phyloP scores from a whole-genome alignment of 2,797 vertebrate species.

The Poecilia wingei region DNA sequence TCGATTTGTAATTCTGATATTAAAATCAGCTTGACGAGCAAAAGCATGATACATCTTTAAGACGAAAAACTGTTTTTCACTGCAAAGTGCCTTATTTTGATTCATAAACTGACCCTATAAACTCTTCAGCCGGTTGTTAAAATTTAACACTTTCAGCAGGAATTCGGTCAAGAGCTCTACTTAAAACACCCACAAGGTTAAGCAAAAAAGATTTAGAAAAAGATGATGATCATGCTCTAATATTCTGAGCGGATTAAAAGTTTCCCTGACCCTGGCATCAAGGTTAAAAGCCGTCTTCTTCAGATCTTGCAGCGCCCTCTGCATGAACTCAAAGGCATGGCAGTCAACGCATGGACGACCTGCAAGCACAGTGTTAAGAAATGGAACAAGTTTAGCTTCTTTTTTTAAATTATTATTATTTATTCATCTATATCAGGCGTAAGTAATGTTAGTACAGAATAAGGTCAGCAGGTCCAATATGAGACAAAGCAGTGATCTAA shows the following conservation, averaged over 20 bases:
- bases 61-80: neutral
- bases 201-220: neutral
- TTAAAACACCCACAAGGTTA: neutral
- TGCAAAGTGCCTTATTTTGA: neutral
- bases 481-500: neutral
- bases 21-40: neutral
- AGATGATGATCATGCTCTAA: neutral
- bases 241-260: neutral
- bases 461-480: neutral
- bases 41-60: neutral
- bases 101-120: neutral
- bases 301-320: slow-evolving; percentile 94
- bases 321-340: slow-evolving; percentile 97
- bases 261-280: slow-evolving; percentile 85
- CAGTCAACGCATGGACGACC: slow-evolving; percentile 96
- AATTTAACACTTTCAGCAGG: neutral
- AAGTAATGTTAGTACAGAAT: neutral
- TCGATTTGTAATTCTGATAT: neutral
- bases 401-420: neutral
- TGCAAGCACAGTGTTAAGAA: slow-evolving; percentile 47
- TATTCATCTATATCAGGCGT: neutral
- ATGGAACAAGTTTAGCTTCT: neutral
- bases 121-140: neutral
- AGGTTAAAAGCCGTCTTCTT: slow-evolving; percentile 91
- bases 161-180: neutral